Evolutionary conservation across 1,140 invertebrate genomes (phyloP).

Genomic region (Druon quercuslanigerum): DNA sequence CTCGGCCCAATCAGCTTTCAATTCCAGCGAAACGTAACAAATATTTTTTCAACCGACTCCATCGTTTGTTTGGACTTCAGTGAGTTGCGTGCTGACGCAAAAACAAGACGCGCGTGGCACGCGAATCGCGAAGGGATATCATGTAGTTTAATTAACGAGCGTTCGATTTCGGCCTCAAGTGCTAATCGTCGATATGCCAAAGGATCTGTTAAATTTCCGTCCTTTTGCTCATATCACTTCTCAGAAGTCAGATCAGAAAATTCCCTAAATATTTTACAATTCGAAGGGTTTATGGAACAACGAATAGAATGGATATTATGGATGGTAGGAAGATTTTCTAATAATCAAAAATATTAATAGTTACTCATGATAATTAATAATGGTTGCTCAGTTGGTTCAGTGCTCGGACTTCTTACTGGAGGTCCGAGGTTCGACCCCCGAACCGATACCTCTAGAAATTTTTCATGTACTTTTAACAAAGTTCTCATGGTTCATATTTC

Average conservation of each 20-base stretch:
- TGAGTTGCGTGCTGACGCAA: not conserved
- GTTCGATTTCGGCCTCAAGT: not conserved
- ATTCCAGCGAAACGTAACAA: not conserved
- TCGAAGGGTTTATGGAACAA: too few species aligned
- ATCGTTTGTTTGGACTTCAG: slow-evolving; percentile 20
- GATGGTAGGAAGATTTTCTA: slow-evolving; percentile 45
- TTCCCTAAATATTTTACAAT: not conserved
- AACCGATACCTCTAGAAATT: too few species aligned
- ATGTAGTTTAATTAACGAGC: not conserved
- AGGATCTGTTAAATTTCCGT: not conserved
- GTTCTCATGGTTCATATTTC: too few species aligned
- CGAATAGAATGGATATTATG: slow-evolving; percentile 54
- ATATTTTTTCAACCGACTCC: not conserved
- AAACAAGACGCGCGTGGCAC: not conserved
- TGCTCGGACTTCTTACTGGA: too few species aligned
- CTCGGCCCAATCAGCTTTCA: not conserved
- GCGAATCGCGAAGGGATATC: not conserved
- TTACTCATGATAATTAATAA: not conserved
- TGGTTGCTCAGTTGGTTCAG: too few species aligned
- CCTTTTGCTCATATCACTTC: not conserved
- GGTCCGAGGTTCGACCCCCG: too few species aligned
- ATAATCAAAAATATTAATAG: not conserved
- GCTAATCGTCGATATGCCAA: not conserved
- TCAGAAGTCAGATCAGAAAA: not conserved
- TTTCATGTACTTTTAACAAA: too few species aligned